A percentile compares a stretch with the other conserved stretches of the same genome.
These are phyloP conservation scores for Sesia bembeciformis DNA, from an alignment of 2,888 invertebrate genomes.

Conservation along the genomic window DNA sequence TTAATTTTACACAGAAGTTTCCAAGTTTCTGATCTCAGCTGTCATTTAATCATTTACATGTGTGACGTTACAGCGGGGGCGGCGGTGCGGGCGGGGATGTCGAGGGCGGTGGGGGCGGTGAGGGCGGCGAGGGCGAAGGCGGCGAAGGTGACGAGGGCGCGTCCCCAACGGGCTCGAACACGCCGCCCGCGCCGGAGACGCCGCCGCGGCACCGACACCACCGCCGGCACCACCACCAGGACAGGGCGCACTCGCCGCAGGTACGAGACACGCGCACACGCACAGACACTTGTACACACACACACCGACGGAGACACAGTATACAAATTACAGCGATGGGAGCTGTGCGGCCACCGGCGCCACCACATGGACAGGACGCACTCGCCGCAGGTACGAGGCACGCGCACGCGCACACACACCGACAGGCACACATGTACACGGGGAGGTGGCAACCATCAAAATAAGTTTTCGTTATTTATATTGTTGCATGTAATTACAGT, in stretches of 20 bases:
- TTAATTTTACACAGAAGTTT: no score
- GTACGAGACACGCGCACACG: not conserved
- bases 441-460: not conserved
- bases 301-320: no score
- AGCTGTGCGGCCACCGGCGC: no score
- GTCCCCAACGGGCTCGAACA: constrained; percentile 4
- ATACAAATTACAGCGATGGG: no score
- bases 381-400: not conserved
- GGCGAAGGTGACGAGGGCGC: constrained; percentile 7
- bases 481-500: no score
- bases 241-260: not conserved
- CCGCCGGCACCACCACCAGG: not conserved
- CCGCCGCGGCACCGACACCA: constrained; percentile 1
- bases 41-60: not conserved
- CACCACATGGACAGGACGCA: no score
- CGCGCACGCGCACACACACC: constrained; percentile 1
- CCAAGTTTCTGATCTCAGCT: no score
- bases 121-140: constrained; percentile 11
- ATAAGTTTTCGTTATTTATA: no score
- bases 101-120: not conserved
- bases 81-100: not conserved
- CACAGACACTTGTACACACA: not conserved
- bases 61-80: not conserved
- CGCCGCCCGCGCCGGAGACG: constrained; percentile 16
- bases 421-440: constrained; percentile 2